These are phyloP conservation scores for Antheraea pernyi DNA, from an alignment of 1,140 invertebrate genomes.

Conservation along the genomic window DNA sequence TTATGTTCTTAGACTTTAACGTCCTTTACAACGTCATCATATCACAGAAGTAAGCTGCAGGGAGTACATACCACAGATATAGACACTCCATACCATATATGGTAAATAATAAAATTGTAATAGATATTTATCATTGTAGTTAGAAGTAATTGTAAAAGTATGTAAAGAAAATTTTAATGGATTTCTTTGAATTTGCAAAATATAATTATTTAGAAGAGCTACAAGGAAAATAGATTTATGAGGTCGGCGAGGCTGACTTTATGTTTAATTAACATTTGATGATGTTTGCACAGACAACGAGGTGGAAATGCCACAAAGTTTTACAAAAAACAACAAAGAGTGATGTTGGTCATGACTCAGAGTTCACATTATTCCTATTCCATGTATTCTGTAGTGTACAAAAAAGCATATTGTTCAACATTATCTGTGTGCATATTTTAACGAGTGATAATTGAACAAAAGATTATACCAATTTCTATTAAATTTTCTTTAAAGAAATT, in stretches of 20 bases:
- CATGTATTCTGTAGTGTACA: conserved; percentile 5
- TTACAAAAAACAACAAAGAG: conserved; percentile 14
- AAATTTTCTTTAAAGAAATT: neutral
- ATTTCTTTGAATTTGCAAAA: conserved; percentile 6
- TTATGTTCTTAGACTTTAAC: no score
- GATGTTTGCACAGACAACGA: conserved; percentile 28
- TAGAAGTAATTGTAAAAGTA: no score
- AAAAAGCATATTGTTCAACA: neutral
- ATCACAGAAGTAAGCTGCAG: no score
- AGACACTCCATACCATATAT: no score
- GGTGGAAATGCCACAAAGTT: conserved; percentile 19
- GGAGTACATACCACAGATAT: no score
- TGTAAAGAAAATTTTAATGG: no score
- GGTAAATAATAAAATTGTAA: no score
- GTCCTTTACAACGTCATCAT: no score
- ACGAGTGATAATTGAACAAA: neutral
- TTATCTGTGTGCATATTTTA: neutral
- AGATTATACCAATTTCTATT: neutral
- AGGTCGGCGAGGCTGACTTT: neutral
- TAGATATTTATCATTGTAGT: no score
- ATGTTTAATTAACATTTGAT: conserved; percentile 8
- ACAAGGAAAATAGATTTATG: neutral
- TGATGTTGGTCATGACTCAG: conserved; percentile 22
- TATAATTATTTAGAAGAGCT: neutral
- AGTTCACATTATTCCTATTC: conserved; percentile 5